These are phyloP conservation scores for Lordiphosa collinella DNA, from an alignment of 1,140 invertebrate genomes.

Conservation along the genomic window DNA sequence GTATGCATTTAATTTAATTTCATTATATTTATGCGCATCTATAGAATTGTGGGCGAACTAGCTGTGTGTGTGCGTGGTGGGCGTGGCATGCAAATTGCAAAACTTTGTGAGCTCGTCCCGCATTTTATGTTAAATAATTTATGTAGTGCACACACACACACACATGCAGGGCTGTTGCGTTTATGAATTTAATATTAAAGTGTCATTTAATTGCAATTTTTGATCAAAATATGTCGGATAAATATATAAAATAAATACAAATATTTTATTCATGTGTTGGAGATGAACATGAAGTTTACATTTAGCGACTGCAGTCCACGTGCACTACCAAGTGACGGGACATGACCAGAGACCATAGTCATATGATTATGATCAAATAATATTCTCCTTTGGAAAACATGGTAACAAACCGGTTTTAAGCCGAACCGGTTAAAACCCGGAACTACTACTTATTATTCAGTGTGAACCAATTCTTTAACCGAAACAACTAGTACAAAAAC, in stretches of 20 bases:
- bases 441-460: too few relatives aligned
- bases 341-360: background rate
- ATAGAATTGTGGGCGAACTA: constrained; percentile 40
- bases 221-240: constrained; percentile 25
- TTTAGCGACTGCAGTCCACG: too few relatives aligned
- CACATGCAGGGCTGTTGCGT: constrained; percentile 23
- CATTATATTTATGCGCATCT: constrained; percentile 76
- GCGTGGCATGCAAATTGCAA: constrained; percentile 62
- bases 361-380: too few relatives aligned
- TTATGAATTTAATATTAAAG: constrained; percentile 78
- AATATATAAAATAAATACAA: constrained; percentile 24
- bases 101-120: constrained; percentile 49
- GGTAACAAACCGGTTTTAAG: too few relatives aligned
- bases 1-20: constrained; percentile 78
- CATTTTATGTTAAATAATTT: constrained; percentile 71
- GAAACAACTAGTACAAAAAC: too few relatives aligned
- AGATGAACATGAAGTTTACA: background rate
- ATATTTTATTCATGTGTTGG: background rate
- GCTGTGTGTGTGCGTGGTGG: background rate
- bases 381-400: too few relatives aligned
- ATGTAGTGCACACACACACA: constrained; percentile 40
- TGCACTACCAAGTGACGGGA: background rate
- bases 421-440: too few relatives aligned
- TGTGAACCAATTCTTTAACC: too few relatives aligned
- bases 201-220: constrained; percentile 69